phyloP scores from a whole-genome alignment of 92 coral and sea anemone species.

The Porites lobata region DNA sequence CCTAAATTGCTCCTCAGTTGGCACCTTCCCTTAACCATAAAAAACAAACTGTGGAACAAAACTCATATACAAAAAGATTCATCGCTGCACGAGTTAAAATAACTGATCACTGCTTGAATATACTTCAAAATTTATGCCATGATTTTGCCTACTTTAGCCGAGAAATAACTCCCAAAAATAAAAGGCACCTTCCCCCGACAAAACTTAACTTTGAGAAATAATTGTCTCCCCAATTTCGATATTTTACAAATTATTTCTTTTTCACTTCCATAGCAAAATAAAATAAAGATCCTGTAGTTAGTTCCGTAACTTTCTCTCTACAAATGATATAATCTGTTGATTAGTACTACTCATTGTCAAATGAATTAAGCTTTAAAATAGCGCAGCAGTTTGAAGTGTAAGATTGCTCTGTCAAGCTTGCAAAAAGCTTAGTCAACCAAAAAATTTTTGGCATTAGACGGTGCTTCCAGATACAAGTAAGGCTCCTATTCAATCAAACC shows the following conservation, averaged over 20 bases:
- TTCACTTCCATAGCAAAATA: conserved; percentile 22
- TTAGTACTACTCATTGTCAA: neutral
- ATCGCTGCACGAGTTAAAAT: neutral
- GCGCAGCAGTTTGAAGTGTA: neutral
- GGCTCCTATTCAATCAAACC: too few relatives aligned
- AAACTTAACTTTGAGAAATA: neutral
- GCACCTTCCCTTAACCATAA: neutral
- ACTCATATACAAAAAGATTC: conserved; percentile 17
- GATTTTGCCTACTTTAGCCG: neutral
- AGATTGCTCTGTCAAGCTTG: too few relatives aligned
- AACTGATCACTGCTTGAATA: conserved; percentile 19
- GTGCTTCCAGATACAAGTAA: too few relatives aligned
- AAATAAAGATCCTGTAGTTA: conserved; percentile 16
- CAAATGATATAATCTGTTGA: conserved; percentile 41
- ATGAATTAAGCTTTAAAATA: conserved; percentile 26
- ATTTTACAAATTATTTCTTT: neutral
- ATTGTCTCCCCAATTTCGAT: neutral
- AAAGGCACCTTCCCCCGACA: neutral
- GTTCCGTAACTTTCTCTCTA: conserved; percentile 25
- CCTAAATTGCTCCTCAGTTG: neutral
- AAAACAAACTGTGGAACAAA: neutral
- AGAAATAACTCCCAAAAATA: conserved; percentile 26
- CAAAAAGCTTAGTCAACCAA: too few relatives aligned
- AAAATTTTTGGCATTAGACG: too few relatives aligned
- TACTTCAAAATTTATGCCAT: neutral